Conservation (phyloP, 2,888 invertebrate genomes). For the Antheraea yamamai region DNA sequence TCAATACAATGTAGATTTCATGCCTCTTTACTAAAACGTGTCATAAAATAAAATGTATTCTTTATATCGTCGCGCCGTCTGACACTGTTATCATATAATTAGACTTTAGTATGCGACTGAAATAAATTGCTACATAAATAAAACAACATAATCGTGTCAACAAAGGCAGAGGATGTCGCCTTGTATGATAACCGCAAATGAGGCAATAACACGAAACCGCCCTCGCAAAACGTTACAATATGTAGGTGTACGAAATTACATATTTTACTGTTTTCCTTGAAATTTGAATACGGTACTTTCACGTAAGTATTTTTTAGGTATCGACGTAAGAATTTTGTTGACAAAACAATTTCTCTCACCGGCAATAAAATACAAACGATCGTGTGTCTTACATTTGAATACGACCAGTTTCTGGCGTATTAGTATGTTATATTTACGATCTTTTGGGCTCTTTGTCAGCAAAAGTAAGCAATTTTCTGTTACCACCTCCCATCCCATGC, state of each 20-base stretch:
- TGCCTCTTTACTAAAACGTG: no score
- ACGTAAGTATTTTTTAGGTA: background rate
- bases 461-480: no score
- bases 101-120: background rate
- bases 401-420: background rate
- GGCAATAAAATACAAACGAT: background rate
- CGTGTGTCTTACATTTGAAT: background rate
- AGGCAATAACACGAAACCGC: conserved; percentile 8
- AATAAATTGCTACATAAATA: conserved; percentile 8
- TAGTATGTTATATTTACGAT: background rate
- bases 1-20: no score
- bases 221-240: conserved; percentile 5
- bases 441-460: no score
- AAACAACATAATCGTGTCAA: conserved; percentile 13
- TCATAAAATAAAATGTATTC: background rate
- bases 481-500: no score
- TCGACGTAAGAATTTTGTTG: background rate
- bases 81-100: background rate
- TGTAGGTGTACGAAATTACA: conserved; percentile 8
- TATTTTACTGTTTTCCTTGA: conserved; percentile 7
- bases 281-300: background rate
- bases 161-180: background rate
- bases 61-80: background rate
- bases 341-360: background rate
- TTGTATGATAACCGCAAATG: conserved; percentile 16